These are phyloP conservation scores for Pedionomus torquatus DNA, from an alignment of 2,113 vertebrate genomes.

Conservation along the genomic window DNA sequence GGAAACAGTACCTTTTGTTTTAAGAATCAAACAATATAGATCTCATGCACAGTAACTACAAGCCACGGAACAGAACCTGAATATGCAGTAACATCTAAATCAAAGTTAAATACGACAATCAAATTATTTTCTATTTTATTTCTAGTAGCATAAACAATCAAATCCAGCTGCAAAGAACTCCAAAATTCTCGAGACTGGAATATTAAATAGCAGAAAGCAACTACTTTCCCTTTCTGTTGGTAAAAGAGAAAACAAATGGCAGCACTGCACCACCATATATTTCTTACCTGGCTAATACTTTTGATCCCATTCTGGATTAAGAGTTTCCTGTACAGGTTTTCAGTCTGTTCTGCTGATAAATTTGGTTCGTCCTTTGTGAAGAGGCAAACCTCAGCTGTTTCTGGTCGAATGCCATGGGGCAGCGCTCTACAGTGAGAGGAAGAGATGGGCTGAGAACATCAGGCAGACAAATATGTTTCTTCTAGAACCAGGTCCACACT, in stretches of 20 bases:
- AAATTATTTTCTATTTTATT: not conserved
- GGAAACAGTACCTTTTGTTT: not conserved
- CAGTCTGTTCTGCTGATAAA: constrained; percentile 87
- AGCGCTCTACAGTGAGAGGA: constrained; percentile 74
- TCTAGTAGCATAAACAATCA: not conserved
- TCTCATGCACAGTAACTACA: not conserved
- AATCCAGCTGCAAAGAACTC: not conserved
- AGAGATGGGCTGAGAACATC: accelerated
- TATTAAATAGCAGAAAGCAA: not conserved
- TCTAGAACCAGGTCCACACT: not conserved
- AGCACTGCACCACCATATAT: accelerated
- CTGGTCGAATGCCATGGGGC: constrained; percentile 81
- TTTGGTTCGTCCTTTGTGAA: constrained; percentile 85
- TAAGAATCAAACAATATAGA: not conserved
- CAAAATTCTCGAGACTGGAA: not conserved
- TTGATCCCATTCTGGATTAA: constrained; percentile 80
- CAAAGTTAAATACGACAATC: not conserved
- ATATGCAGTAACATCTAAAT: not conserved
- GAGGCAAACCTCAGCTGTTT: constrained; percentile 87
- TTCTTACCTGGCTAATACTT: constrained; percentile 81
- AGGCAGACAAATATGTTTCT: not conserved
- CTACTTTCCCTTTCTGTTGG: not conserved
- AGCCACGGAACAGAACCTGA: not conserved
- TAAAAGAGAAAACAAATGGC: not conserved
- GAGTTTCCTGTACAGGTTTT: constrained; percentile 86